Percentiles rank a stretch among this genome's conserved stretches.
Evolutionary conservation across 2,797 vertebrate genomes (phyloP).

Genomic region (Poecilia velifera): DNA sequence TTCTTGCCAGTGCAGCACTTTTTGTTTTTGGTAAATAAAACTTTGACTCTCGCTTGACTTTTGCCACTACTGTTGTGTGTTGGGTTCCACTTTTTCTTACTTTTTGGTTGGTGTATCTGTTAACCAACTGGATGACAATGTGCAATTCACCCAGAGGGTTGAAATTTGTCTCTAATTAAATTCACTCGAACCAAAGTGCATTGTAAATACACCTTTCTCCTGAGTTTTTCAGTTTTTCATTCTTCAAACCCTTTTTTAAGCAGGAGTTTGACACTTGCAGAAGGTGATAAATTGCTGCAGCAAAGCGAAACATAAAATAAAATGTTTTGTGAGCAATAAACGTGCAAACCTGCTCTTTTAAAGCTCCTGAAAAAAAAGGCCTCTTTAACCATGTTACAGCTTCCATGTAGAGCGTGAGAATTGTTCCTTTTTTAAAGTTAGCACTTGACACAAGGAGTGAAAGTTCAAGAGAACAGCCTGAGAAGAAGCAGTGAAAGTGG

Average conservation of each 20-base stretch:
- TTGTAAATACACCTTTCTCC: background rate
- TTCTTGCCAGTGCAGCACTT: background rate
- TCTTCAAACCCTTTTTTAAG: background rate
- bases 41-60: background rate
- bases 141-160: background rate
- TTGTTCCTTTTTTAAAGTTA: conserved; percentile 3
- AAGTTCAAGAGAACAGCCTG: conserved; percentile 14
- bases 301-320: background rate
- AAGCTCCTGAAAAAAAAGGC: background rate
- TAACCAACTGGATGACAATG: background rate
- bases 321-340: background rate
- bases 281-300: background rate
- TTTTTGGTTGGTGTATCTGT: background rate
- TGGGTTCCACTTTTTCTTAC: background rate
- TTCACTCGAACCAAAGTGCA: background rate
- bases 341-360: background rate
- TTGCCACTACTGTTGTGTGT: background rate
- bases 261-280: background rate
- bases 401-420: background rate
- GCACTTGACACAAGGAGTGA: conserved; percentile 10
- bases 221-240: background rate
- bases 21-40: conserved; percentile 6
- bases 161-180: background rate
- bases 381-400: background rate
- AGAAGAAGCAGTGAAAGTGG: conserved; percentile 11